Percentiles rank a stretch among this genome's conserved stretches.
Conservation (phyloP, 2,888 invertebrate species). For the Lithophane socia region DNA sequence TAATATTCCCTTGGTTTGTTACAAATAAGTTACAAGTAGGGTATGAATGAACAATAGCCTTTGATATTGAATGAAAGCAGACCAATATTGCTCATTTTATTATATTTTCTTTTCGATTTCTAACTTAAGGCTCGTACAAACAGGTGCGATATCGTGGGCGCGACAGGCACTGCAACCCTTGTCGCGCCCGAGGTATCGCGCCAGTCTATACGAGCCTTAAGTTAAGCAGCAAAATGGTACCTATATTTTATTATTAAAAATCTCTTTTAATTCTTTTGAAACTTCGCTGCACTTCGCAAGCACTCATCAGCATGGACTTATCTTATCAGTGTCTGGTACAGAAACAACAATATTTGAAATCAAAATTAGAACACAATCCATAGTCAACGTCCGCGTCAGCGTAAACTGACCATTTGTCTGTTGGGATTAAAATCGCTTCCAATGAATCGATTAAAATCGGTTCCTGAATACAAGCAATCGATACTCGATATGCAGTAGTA, state of each 20-base stretch:
- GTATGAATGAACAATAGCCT: background rate
- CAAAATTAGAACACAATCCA: conserved; percentile 5
- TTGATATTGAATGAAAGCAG: no score
- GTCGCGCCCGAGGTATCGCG: no score
- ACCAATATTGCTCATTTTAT: no score
- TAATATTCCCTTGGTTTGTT: background rate
- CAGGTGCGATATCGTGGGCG: no score
- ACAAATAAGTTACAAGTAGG: background rate
- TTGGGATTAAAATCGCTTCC: background rate
- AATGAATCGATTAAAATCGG: conserved; percentile 9
- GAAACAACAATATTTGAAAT: background rate
- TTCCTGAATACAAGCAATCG: conserved; percentile 23
- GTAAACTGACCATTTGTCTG: background rate
- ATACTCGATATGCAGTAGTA: conserved; percentile 60
- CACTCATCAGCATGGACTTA: background rate
- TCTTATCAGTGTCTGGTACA: background rate
- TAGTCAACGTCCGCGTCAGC: background rate
- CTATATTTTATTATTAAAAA: no score
- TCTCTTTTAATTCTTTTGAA: background rate
- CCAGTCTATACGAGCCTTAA: no score
- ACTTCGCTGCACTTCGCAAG: background rate
- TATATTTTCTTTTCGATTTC: no score
- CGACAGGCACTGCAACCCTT: no score
- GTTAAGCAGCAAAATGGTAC: no score
- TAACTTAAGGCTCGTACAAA: no score